These are phyloP conservation scores for Microplitis mediator DNA, from an alignment of 1,140 invertebrate genomes.

Conservation along the genomic window DNA sequence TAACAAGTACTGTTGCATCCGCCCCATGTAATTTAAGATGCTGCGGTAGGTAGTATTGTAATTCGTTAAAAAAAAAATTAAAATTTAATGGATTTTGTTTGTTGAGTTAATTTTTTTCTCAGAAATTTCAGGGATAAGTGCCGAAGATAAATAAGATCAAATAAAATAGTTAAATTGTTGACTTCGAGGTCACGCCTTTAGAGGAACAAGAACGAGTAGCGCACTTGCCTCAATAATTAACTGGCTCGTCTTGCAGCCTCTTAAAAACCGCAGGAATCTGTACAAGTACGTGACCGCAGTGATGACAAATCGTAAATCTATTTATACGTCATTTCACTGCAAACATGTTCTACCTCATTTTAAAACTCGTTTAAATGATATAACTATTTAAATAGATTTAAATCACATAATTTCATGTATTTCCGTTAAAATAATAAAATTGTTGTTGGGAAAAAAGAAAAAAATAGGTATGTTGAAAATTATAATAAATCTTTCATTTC, in stretches of 20 bases:
- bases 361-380: background rate
- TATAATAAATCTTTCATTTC: no score
- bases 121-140: background rate
- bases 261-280: slow-evolving; percentile 1
- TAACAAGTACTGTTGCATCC: slow-evolving; percentile 20
- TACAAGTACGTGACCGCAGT: background rate
- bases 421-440: background rate
- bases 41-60: slow-evolving; percentile 17
- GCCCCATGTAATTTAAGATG: slow-evolving; percentile 19
- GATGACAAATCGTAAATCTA: slow-evolving; percentile 7
- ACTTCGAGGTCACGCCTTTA: background rate
- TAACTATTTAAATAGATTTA: background rate
- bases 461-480: no score
- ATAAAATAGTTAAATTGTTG: no score
- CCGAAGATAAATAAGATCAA: background rate
- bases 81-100: slow-evolving; percentile 9
- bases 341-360: background rate
- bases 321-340: background rate
- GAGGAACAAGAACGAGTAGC: background rate
- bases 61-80: slow-evolving; percentile 18
- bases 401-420: background rate
- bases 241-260: background rate
- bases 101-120: no score
- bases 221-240: background rate
- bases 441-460: no score